A percentile compares a stretch with the other conserved stretches of the same genome.
Evolutionary conservation across 2,113 vertebrate genomes (phyloP).

Genomic region (Panthera leo): DNA sequence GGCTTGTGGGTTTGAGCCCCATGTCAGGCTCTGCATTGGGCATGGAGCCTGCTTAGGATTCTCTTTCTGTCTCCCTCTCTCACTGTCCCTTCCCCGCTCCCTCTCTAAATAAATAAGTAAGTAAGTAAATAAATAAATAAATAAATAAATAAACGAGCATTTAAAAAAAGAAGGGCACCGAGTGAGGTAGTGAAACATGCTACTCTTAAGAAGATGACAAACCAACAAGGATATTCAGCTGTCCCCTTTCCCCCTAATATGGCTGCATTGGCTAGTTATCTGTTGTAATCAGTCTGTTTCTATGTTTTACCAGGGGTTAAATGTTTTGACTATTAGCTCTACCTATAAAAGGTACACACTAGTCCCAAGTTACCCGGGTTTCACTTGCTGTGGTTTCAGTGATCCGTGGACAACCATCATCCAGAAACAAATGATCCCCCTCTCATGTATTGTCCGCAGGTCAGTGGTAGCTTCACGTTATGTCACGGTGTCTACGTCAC

Average conservation of each 20-base stretch:
- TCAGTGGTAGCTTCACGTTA: background rate
- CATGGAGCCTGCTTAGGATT: too few relatives aligned
- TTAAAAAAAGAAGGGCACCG: background rate
- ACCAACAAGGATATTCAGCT: background rate
- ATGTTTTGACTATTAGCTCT: background rate
- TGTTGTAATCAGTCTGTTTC: background rate
- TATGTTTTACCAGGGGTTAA: background rate
- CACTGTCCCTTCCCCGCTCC: too few relatives aligned
- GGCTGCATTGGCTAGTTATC: background rate
- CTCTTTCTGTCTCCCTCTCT: too few relatives aligned
- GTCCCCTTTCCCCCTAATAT: accelerated
- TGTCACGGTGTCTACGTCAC: accelerated
- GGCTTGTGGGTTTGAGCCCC: too few relatives aligned
- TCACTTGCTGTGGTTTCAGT: background rate
- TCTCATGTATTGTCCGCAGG: background rate
- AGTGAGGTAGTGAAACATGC: background rate
- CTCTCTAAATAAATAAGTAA: too few relatives aligned
- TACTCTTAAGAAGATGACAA: background rate
- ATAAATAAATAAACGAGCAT: too few relatives aligned
- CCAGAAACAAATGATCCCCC: background rate
- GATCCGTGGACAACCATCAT: background rate
- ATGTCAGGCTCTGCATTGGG: too few relatives aligned
- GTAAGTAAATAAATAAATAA: too few relatives aligned
- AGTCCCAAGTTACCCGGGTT: background rate
- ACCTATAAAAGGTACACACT: background rate